Evolutionary conservation across 2,113 vertebrate species (phyloP).

Genomic region (Pavo muticus): DNA sequence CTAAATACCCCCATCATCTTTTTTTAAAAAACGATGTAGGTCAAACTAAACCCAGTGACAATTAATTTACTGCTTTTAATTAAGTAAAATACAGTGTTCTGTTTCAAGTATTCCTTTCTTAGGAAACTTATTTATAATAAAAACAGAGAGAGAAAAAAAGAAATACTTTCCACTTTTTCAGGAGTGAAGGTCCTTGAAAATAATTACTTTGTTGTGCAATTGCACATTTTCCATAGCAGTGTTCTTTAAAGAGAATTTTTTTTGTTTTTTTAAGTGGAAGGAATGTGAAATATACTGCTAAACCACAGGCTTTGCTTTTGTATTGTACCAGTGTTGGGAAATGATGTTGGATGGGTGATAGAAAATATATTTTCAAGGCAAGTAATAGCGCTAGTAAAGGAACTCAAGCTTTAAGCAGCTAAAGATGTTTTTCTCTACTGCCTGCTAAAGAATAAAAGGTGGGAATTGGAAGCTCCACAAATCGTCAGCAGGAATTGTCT

Average conservation of each 20-base stretch:
- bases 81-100: neutral
- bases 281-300: neutral
- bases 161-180: neutral
- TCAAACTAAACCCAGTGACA: neutral
- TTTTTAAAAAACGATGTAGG: accelerated
- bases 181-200: neutral
- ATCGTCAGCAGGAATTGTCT: constrained; percentile 19
- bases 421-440: neutral
- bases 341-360: neutral
- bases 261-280: neutral
- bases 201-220: neutral
- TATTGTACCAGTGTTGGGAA: neutral
- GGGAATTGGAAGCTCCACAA: constrained; percentile 6
- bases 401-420: constrained; percentile 11
- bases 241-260: neutral
- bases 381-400: neutral
- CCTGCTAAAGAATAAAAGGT: constrained; percentile 34
- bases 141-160: neutral
- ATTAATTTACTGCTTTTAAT: neutral
- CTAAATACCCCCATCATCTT: neutral
- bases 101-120: neutral
- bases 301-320: neutral
- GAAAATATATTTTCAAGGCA: neutral
- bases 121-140: neutral
- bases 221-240: neutral